These are phyloP conservation scores for Leptogaster cylindrica DNA, from an alignment of 2,888 invertebrate genomes.

Conservation along the genomic window DNA sequence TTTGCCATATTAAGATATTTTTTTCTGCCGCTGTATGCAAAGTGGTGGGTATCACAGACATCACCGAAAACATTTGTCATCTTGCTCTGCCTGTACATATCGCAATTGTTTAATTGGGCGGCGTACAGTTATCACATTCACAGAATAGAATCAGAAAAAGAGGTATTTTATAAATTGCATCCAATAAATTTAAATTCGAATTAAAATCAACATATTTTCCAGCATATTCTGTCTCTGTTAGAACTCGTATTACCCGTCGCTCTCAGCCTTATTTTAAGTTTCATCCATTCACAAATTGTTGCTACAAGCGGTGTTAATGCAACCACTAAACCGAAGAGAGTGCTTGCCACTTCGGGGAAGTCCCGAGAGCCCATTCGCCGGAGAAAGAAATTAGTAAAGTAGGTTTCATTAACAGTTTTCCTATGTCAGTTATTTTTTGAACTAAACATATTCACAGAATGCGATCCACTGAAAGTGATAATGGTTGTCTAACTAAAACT, in stretches of 20 bases:
- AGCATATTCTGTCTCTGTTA: constrained; percentile 68
- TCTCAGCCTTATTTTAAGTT: constrained; percentile 75
- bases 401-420: constrained; percentile 43
- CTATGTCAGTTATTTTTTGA: neutral
- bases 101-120: constrained; percentile 67
- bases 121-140: constrained; percentile 60
- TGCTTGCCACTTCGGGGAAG: constrained; percentile 54
- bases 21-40: constrained; percentile 81
- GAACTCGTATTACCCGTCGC: constrained; percentile 76
- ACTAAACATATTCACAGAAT: constrained; percentile 15
- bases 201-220: constrained; percentile 46
- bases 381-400: constrained; percentile 59
- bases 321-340: constrained; percentile 54
- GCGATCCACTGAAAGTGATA: constrained; percentile 21
- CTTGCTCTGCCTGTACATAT: constrained; percentile 77
- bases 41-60: constrained; percentile 93
- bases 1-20: constrained; percentile 81
- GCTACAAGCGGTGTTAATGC: constrained; percentile 66
- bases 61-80: constrained; percentile 76
- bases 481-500: neutral
- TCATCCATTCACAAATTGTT: constrained; percentile 83
- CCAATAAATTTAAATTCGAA: neutral
- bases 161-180: constrained; percentile 41
- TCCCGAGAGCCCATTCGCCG: constrained; percentile 54
- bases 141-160: constrained; percentile 50